Percentiles rank a stretch among this genome's conserved stretches.
These are phyloP conservation scores for Montipora sp. DNA, from an alignment of 64 coral and sea anemone genomes.

Conservation along the genomic window DNA sequence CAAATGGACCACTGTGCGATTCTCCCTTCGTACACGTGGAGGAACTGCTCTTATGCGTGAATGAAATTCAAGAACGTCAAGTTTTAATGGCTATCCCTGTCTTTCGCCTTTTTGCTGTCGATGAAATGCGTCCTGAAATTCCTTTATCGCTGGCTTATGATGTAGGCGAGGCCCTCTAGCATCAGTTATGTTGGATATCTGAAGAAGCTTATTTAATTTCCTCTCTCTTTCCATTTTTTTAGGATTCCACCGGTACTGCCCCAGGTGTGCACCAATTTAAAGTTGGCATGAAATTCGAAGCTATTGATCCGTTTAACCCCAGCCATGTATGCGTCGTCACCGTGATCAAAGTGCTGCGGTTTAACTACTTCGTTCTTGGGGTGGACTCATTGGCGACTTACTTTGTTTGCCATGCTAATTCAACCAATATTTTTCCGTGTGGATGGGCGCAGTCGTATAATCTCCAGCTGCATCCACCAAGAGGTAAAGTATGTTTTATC, in stretches of 20 bases:
- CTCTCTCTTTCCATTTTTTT: neutral
- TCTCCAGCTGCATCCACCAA: slow-evolving; percentile 87
- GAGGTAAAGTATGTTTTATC: slow-evolving; percentile 66
- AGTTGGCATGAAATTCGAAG: slow-evolving; percentile 99
- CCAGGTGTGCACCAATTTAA: slow-evolving; percentile 91
- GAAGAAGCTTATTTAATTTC: too few species aligned
- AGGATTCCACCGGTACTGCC: slow-evolving; percentile 99
- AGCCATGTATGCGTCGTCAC: slow-evolving; percentile 96
- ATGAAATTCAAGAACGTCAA: too few species aligned
- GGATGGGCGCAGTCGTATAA: slow-evolving; percentile 90
- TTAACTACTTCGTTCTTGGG: slow-evolving; percentile 97
- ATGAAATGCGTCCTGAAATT: too few species aligned
- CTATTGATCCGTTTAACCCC: slow-evolving; percentile 94
- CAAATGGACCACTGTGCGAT: too few species aligned
- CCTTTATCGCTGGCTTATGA: too few species aligned
- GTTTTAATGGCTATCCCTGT: too few species aligned
- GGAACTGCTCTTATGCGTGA: too few species aligned
- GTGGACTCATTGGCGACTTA: slow-evolving; percentile 97
- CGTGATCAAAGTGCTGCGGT: slow-evolving; percentile 94
- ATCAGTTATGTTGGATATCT: too few species aligned
- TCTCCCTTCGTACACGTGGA: too few species aligned
- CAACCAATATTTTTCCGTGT: slow-evolving; percentile 92
- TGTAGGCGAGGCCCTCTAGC: too few species aligned
- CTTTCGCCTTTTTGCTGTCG: too few species aligned
- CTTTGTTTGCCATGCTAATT: slow-evolving; percentile 98